Evolutionary conservation across 1,140 invertebrate species (phyloP), one percentile per base, ranked within the genome.

Genomic region (Macrosteles quadrilineatus): DNA sequence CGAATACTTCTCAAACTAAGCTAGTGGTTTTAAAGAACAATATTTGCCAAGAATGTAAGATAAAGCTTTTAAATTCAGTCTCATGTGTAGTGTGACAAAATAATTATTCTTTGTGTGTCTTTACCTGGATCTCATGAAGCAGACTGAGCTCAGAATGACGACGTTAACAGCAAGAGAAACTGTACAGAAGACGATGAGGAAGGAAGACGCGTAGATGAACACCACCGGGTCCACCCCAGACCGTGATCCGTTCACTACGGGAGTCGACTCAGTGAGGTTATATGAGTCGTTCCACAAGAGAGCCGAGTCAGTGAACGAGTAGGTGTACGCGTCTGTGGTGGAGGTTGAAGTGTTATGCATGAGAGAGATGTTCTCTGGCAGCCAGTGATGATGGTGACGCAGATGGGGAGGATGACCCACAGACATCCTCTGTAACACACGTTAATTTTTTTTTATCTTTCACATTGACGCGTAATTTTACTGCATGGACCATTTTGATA

Each of bases 141-240:
- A 78, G 6, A 82, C 80, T 59, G 84, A 81, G 3, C 81, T 70
- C 4, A 87, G 78, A 19, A 87, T 82, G 11, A 83, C 74, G 0
- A 84, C 70, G 75, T 88, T 88, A 47, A 86, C 78, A 4, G 80
- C 27, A 40, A 85, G 76, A 0, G 85, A 83, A 11, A 84, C 68
- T 0, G 82, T 40, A 70, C 86, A 86, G 27, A 85, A 80, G 11
- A 81, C 74, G 25, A 85, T 73, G 30, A 84, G 75, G 0, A 81
- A 64, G 0, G 81, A n/a, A 2, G 71, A 43, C 23, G 25, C 55
- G 17, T 30, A 43, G 14, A 66, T 40, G 63, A 25, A 43, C 1
- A 66, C 23, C 2, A 17, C 9, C 11, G 17, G 32, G 23, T 66
- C 23, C 12, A 25, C 21, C 19, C 21, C 21, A n/a, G 17, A 53